phyloP scores from a whole-genome alignment of 1,140 invertebrate species.

The Caligus rogercresseyi region DNA sequence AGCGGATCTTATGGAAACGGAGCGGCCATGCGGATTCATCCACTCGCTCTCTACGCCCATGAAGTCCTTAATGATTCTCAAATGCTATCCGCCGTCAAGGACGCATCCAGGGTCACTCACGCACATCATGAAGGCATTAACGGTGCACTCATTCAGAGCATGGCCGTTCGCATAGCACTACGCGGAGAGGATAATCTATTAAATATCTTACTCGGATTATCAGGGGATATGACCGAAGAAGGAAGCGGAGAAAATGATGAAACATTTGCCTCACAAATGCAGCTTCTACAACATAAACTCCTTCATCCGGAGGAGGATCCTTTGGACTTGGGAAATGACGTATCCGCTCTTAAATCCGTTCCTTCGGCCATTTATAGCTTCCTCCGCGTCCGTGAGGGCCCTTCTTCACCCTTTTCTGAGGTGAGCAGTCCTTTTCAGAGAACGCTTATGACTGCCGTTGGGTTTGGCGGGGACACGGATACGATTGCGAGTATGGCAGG shows the following conservation, averaged over 20 bases:
- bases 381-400: constrained; percentile 33
- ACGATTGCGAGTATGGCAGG: constrained; percentile 62
- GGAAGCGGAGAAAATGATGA: constrained; percentile 36
- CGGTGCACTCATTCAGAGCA: constrained; percentile 49
- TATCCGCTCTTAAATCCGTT: constrained; percentile 48
- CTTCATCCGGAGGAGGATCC: constrained; percentile 31
- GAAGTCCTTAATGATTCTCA: constrained; percentile 30
- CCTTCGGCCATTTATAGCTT: constrained; percentile 58
- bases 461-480: constrained; percentile 57
- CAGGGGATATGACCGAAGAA: constrained; percentile 41
- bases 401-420: constrained; percentile 22
- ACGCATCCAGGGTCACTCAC: constrained; percentile 46
- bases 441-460: constrained; percentile 48
- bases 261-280: constrained; percentile 26
- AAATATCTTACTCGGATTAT: constrained; percentile 31
- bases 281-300: background rate
- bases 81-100: constrained; percentile 35
- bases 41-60: constrained; percentile 45
- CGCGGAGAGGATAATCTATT: constrained; percentile 24
- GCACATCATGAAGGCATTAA: constrained; percentile 40
- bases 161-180: background rate
- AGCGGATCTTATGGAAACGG: constrained; percentile 27
- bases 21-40: constrained; percentile 52
- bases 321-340: constrained; percentile 39
- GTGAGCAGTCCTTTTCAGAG: constrained; percentile 40